phyloP scores from a whole-genome alignment of 1,140 invertebrate species.

The Trypoxylus dichotomus region DNA sequence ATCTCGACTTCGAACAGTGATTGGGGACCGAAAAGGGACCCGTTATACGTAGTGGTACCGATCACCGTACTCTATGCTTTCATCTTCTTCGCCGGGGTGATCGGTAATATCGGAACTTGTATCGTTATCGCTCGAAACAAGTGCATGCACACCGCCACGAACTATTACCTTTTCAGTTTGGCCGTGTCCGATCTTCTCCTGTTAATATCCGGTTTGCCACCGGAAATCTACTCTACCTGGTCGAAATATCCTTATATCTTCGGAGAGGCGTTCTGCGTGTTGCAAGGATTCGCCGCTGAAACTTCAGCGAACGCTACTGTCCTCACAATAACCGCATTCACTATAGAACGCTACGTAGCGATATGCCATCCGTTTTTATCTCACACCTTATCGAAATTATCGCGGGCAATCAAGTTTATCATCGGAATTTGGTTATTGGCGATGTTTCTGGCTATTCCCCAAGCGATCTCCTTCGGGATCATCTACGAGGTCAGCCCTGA shows the following conservation, averaged over 20 bases:
- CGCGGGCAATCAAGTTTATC: constrained; percentile 70
- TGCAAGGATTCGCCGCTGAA: constrained; percentile 82
- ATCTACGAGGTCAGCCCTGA: constrained; percentile 55
- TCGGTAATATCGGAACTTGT: constrained; percentile 79
- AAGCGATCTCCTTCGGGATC: constrained; percentile 75
- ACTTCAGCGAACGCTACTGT: constrained; percentile 93
- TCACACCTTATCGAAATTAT: constrained; percentile 81
- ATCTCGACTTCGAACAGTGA: constrained; percentile 39
- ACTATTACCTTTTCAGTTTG: constrained; percentile 78
- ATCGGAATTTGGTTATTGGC: constrained; percentile 68
- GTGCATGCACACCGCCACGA: constrained; percentile 76
- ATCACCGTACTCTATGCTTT: constrained; percentile 66
- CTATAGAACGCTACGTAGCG: constrained; percentile 91
- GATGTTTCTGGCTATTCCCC: constrained; percentile 76
- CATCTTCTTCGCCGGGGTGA: constrained; percentile 70
- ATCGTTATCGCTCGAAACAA: constrained; percentile 77
- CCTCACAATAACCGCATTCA: constrained; percentile 91
- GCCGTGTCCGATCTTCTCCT: constrained; percentile 78
- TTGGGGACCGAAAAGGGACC: constrained; percentile 54
- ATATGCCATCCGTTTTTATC: constrained; percentile 91
- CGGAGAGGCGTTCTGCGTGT: constrained; percentile 81
- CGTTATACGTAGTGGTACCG: constrained; percentile 61
- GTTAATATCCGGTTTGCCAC: constrained; percentile 64
- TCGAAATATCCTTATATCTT: constrained; percentile 84
- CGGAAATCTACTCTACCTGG: constrained; percentile 73